Evolutionary conservation across 2,113 vertebrate species (phyloP), one percentile per base, ranked within the genome.

Genomic region (Gallinago undulata): DNA sequence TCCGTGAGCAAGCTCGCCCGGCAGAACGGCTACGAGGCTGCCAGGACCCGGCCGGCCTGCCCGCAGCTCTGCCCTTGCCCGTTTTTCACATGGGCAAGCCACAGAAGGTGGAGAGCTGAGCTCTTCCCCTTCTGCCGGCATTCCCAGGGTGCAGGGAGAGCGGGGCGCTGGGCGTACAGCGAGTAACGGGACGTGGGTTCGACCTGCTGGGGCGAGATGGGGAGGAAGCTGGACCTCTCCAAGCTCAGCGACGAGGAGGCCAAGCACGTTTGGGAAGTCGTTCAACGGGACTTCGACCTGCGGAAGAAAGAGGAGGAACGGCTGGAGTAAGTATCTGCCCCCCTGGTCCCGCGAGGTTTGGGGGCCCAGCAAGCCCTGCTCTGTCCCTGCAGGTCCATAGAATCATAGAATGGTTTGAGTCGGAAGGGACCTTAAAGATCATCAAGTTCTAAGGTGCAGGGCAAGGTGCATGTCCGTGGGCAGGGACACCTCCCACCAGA

Each of bases 211-310:
- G 27, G 18, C 41, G 5, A 45, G 63, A 99, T 99, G 99, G 99
- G 99, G 72, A 98, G 93, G 45, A 99, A 99, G 85, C 97, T 99
- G 98, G 99, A 99, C 94, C 98, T 99, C n/a, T 98, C 99, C 79
- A 98, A 98, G 91, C 98, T 99, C 31, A 98, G 98, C 0, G 99
- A 99, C 3, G 99, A 99, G 17, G 99, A 99, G 91, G 99, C 99
- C 80, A 98, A 98, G 96, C 99, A 99, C 2, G 96, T 99, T 7
- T 99, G 99, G 99, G 98, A 99, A 14, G 99, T 99, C 10, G 98
- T 99, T 43, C 99, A 99, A 39, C 98, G 99, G 57, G 99, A 99
- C 95, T 98, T 99, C 0, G 98, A 98, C 72, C 98, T 99, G 16
- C 97, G 99, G 19, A 99, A 99, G 90, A 98, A 98, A 24, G 99